Percentiles rank a stretch among this genome's conserved stretches.
These are phyloP conservation scores for Hipposideros larvatus DNA, from an alignment of 2,797 vertebrate species.

Conservation along the genomic window DNA sequence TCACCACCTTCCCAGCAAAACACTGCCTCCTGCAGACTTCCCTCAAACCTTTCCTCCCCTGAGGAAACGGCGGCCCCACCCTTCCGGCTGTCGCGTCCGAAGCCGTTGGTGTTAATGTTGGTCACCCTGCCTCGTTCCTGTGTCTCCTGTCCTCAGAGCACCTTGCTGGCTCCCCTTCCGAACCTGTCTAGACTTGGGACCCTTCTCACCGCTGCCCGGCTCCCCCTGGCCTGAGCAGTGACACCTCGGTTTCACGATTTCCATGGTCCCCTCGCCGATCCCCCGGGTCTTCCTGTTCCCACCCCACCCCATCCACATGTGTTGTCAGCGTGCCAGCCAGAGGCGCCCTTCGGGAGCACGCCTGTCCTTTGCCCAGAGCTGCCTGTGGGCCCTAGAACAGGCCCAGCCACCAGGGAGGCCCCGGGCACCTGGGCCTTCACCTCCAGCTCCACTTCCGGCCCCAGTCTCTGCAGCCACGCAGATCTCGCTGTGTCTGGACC, in stretches of 20 bases:
- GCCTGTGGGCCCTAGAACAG: no score
- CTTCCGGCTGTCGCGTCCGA: neutral
- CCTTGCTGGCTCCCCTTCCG: neutral
- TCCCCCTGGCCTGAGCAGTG: rapidly evolving
- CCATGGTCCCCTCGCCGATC: rapidly evolving
- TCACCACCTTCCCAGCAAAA: no score
- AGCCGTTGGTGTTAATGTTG: rapidly evolving
- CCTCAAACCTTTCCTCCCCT: neutral
- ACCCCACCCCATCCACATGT: rapidly evolving
- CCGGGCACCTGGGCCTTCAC: neutral
- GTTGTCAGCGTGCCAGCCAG: rapidly evolving
- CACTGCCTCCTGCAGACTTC: neutral
- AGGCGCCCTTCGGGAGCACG: neutral
- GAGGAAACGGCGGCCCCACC: neutral
- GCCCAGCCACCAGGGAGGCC: neutral
- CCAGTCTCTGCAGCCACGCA: no score
- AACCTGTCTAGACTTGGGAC: neutral
- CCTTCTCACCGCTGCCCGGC: neutral
- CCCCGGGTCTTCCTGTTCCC: neutral
- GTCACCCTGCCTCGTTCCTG: neutral
- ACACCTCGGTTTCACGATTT: rapidly evolving
- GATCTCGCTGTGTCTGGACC: neutral
- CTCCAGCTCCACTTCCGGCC: neutral
- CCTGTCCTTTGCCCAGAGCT: neutral
- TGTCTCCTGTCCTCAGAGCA: rapidly evolving